phyloP scores from a whole-genome alignment of 2,113 vertebrate species.

The Pycnonotus jocosus region DNA sequence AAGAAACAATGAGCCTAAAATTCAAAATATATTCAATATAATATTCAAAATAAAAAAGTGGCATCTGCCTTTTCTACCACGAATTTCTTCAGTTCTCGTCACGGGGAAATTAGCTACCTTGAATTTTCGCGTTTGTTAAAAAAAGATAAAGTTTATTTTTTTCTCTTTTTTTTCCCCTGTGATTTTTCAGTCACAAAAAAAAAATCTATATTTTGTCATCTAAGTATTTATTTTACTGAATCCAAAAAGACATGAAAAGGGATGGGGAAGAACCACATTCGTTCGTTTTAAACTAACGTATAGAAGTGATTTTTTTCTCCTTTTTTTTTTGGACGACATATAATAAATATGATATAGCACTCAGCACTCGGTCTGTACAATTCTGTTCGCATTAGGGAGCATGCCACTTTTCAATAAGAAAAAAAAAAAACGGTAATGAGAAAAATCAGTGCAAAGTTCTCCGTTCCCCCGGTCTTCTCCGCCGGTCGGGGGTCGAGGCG shows the following conservation, averaged over 20 bases:
- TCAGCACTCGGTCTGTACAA: constrained; percentile 76
- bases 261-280: constrained; percentile 46
- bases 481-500: constrained; percentile 34
- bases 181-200: constrained; percentile 76
- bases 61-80: not conserved
- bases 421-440: constrained; percentile 73
- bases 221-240: constrained; percentile 82
- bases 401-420: constrained; percentile 79
- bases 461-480: constrained; percentile 57
- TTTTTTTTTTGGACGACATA: constrained; percentile 74
- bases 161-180: not conserved
- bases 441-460: constrained; percentile 82
- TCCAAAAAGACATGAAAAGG: constrained; percentile 77
- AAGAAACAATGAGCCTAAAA: not conserved
- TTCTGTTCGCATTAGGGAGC: constrained; percentile 73
- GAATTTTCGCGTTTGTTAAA: constrained; percentile 71
- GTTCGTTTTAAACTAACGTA: constrained; percentile 66
- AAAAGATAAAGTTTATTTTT: constrained; percentile 83
- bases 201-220: constrained; percentile 72
- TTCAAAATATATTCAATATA: not conserved
- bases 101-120: constrained; percentile 68
- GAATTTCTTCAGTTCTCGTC: not conserved
- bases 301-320: constrained; percentile 71
- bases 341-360: constrained; percentile 87
- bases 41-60: not conserved